These are phyloP conservation scores for Cydia splendana DNA, from an alignment of 1,140 invertebrate genomes.

Conservation along the genomic window DNA sequence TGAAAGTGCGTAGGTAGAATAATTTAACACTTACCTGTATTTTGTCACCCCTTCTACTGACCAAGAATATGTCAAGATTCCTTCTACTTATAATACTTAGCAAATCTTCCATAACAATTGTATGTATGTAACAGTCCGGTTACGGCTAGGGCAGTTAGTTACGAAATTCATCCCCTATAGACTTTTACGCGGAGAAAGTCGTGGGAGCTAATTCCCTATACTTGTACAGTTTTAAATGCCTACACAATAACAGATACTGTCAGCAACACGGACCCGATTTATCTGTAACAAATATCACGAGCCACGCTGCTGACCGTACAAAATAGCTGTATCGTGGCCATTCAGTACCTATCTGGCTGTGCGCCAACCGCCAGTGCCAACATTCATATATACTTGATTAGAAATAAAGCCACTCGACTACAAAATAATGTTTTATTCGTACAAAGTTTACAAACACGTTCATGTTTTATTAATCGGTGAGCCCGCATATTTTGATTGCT, in stretches of 20 bases:
- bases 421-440: conserved; percentile 14
- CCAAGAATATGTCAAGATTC: too few species aligned
- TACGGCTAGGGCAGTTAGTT: too few species aligned
- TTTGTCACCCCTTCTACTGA: too few species aligned
- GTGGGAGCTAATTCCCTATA: too few species aligned
- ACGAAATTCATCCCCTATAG: too few species aligned
- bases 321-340: not conserved
- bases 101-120: too few species aligned
- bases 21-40: too few species aligned
- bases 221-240: not conserved
- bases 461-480: conserved; percentile 11
- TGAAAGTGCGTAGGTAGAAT: too few species aligned
- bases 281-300: not conserved
- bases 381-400: conserved; percentile 24
- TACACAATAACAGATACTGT: not conserved
- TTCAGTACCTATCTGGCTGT: conserved; percentile 8
- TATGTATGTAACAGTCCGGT: too few species aligned
- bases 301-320: conserved; percentile 12
- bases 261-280: not conserved
- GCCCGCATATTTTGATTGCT: not conserved
- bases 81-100: too few species aligned
- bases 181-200: too few species aligned
- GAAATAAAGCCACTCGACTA: conserved; percentile 14
- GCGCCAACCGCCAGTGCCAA: conserved; percentile 6
- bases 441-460: not conserved